Percentiles rank a stretch among this genome's conserved stretches.
Evolutionary conservation across 1,140 invertebrate genomes (phyloP).

Genomic region (Leptopilina boulardi): DNA sequence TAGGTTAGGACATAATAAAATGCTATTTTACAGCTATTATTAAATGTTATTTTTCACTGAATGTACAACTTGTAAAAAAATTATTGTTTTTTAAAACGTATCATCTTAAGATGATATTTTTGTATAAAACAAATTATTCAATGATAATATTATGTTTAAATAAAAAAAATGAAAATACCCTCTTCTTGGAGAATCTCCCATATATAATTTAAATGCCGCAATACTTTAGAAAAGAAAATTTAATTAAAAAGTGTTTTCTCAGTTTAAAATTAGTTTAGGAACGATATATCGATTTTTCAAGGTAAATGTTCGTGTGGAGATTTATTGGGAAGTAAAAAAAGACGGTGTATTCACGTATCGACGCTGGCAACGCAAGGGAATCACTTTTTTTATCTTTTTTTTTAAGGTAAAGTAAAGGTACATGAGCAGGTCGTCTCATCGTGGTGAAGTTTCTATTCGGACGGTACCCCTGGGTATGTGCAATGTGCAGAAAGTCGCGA

Average conservation of each 20-base stretch:
- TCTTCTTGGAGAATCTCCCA: no score
- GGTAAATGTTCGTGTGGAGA: background rate
- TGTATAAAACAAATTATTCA: no score
- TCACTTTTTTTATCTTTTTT: background rate
- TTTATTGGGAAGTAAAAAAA: constrained; percentile 2
- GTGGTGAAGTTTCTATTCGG: background rate
- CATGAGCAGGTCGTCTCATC: background rate
- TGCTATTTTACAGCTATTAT: no score
- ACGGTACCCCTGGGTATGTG: constrained; percentile 25
- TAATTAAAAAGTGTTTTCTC: constrained; percentile 7
- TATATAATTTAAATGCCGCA: no score
- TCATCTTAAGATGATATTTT: no score
- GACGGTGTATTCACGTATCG: background rate
- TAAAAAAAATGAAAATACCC: no score
- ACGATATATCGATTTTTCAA: constrained; percentile 6
- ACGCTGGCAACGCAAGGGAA: background rate
- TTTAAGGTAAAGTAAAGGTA: background rate
- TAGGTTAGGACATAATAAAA: no score
- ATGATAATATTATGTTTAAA: no score
- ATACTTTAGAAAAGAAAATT: background rate
- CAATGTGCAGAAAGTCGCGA: constrained; percentile 6
- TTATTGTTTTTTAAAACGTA: no score
- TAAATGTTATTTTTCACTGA: no score
- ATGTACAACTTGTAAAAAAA: no score
- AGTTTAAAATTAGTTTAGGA: background rate